Evolutionary conservation across 2,113 vertebrate species (phyloP).

Genomic region (Thamnophis sirtalis): DNA sequence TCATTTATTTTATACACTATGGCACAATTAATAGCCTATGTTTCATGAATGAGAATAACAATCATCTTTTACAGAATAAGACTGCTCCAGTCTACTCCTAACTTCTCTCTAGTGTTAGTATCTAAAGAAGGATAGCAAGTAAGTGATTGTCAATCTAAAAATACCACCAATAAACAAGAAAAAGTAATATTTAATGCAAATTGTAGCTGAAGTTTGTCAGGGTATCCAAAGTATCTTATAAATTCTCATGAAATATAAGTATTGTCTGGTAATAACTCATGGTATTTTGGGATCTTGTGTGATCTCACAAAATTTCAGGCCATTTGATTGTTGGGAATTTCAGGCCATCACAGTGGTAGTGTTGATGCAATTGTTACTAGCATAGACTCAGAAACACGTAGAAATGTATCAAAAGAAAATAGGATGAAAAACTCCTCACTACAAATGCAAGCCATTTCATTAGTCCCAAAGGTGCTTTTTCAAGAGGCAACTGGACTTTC

Average conservation of each 20-base stretch:
- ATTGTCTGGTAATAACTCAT: not conserved
- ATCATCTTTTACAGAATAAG: not conserved
- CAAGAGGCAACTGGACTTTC: no score
- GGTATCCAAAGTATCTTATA: not conserved
- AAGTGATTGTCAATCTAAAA: not conserved
- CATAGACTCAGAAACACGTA: not conserved
- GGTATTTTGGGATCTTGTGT: not conserved
- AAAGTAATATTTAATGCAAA: not conserved
- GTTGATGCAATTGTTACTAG: not conserved
- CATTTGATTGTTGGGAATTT: not conserved
- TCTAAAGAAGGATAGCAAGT: no score
- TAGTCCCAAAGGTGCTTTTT: not conserved
- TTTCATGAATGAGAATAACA: not conserved
- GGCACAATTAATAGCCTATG: not conserved
- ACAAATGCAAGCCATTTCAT: not conserved
- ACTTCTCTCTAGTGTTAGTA: not conserved
- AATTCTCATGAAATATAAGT: not conserved
- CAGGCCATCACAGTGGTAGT: not conserved
- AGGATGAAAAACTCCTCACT: not conserved
- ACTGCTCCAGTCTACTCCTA: not conserved
- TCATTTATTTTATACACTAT: conserved; percentile 21
- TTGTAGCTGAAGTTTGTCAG: not conserved
- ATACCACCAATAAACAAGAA: not conserved
- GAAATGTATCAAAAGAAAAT: not conserved
- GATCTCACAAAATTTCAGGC: not conserved